Evolutionary conservation across 2,113 vertebrate species (phyloP), one percentile per base, ranked within the genome.

Genomic region (Aythya baeri): DNA sequence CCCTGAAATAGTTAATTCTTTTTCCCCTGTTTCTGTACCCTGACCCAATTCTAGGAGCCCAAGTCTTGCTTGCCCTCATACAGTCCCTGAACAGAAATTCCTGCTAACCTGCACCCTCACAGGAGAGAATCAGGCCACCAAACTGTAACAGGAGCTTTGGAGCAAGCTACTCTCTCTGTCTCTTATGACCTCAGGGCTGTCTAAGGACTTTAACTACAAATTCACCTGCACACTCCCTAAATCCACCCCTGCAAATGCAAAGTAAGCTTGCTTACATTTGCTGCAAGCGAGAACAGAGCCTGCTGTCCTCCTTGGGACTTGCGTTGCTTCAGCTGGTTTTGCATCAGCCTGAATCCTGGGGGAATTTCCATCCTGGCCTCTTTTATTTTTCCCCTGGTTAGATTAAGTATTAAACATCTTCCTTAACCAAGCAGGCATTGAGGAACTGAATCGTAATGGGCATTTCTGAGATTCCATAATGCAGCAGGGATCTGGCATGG

Each of bases 381-480:
- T 75, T 88, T 86, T 77, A 68, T 86, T 91, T 54, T 43, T 1
- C 1, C 17, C 17, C 43, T 71, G 12, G 16, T 52, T 94, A 68
- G 70, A 78, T 87, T 89, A 90, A 75, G 57, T 77, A 89, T 91
- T 86, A 92, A 96, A 93, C 73, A 77, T 94, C 86, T 86, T 91
- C 86, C 73, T 57, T 84, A 70, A 86, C 73, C 77, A 97, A 94
- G 93, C 46, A 94, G 55, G 82, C 73, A 79, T 83, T 91, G 93
- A 96, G 88, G 91, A 92, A 89, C 67, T 74, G 36, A 91, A 95
- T 94, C 95, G 87, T 96, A 92, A 95, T 88, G 80, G 54, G 68
- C 89, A 96, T 97, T 94, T 96, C 84, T 97, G 84, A 94, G 71
- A 97, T 97, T 96, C 95, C 94, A 86, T 89, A 88, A 83, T 36